Evolutionary conservation across 2,797 vertebrate genomes (phyloP).

Genomic region (Cryptoprocta ferox): DNA sequence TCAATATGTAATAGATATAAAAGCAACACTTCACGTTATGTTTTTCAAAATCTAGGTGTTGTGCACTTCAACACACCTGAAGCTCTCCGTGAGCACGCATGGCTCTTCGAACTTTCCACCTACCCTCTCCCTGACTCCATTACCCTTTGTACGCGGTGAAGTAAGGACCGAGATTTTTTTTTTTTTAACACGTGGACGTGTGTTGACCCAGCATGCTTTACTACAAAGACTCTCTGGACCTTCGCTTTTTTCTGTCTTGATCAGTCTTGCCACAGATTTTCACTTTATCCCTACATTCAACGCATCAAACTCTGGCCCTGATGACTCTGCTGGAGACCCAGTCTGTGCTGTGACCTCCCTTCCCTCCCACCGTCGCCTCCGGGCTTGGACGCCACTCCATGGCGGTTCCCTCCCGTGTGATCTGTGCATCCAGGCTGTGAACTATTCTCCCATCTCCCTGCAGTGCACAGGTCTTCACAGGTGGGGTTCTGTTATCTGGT

Average conservation of each 20-base stretch:
- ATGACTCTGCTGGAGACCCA: rapidly evolving
- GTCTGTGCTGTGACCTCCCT: not conserved
- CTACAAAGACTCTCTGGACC: not conserved
- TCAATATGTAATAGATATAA: not conserved
- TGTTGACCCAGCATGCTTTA: rapidly evolving
- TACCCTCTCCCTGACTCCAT: not conserved
- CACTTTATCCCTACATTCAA: not conserved
- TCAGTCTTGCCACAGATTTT: not conserved
- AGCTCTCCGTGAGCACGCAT: rapidly evolving
- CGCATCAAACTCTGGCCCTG: not conserved
- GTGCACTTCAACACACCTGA: no score
- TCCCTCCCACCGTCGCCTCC: no score
- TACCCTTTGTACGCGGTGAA: not conserved
- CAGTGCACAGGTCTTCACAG: not conserved
- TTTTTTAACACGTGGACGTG: rapidly evolving
- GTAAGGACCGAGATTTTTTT: no score
- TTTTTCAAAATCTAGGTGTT: not conserved
- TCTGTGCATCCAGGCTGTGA: rapidly evolving
- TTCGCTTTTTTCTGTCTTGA: no score
- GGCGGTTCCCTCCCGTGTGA: not conserved
- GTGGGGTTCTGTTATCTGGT: not conserved
- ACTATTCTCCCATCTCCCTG: not conserved
- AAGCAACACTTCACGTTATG: not conserved
- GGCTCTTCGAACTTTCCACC: no score
- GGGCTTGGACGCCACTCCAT: not conserved